Base-by-base conservation (phyloP, 2,797 vertebrate species). In the Anguilla obscura region DNA sequence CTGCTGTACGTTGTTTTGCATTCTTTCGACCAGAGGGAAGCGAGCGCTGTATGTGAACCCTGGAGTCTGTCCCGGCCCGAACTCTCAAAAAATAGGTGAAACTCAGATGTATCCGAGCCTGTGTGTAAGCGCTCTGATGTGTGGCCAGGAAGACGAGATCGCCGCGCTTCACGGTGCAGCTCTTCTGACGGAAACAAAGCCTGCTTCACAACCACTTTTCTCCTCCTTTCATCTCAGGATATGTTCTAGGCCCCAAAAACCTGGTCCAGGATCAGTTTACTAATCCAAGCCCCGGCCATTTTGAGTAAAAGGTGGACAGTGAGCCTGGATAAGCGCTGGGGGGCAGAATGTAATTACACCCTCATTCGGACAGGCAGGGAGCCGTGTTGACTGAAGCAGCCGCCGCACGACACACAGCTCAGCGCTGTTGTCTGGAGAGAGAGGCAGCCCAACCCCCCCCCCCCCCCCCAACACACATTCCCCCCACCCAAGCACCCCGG, bases 101-200 rank as follows among this genome's bases (percentile, higher is more conserved):
- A 56, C 84, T 89, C 85, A 69, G 66, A 85, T n/a, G 71, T 87
- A 79, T 71, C 87, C 10, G 85, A 89, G 56, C 89, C 89, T 87
- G 88, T 86, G n/a, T 3, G 82, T 76, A 80, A 88, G 27, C 24
- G 83, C 88, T 90, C 87, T 91, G 88, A 91, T 90, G 88, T 90
- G 24, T 54, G 52, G 90, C 91, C 90, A 92, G 84, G 86, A 85
- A 84, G 86, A 87, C 88, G 88, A 83, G 79, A 8, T 45, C n/a
- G 16, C 40, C 33, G 85, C 52, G 88, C 89, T 48, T 90, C 86
- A 86, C 86, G 90, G 45, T 58, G 87, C 87, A 92, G 91, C 92
- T 91, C 88, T 88, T 88, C 60, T 8, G 48, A 76, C 85, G 86
- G 89, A 86, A 89, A 87, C 60, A 58, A 60, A 58, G 40, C 56